These are phyloP conservation scores for Poecilia latipinna DNA, from an alignment of 2,113 vertebrate species.

Conservation along the genomic window DNA sequence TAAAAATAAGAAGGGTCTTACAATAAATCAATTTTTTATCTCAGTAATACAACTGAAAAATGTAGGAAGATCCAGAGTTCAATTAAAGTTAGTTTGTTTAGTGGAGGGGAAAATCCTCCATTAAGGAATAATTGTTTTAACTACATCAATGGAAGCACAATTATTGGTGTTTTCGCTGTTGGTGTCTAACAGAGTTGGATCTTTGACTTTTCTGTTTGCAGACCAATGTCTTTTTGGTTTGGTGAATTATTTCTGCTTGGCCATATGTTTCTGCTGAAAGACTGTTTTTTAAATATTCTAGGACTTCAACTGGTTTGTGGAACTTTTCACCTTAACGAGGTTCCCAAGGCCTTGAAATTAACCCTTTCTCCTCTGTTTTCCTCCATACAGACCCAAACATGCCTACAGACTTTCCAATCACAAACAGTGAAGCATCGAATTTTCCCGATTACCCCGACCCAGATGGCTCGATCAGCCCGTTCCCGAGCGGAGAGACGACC, in stretches of 20 bases:
- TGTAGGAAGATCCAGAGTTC: background rate
- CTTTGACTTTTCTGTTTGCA: too few species aligned
- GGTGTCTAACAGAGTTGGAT: too few species aligned
- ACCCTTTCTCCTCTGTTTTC: background rate
- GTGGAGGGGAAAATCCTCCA: background rate
- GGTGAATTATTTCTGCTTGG: too few species aligned
- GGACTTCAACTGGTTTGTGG: too few species aligned
- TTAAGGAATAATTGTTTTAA: too few species aligned
- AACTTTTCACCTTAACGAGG: too few species aligned
- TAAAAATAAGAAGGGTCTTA: background rate
- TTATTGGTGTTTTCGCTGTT: background rate
- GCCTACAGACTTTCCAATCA: constrained; percentile 45
- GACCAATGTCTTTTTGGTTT: too few species aligned
- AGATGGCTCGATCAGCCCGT: constrained; percentile 48
- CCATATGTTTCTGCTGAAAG: too few species aligned
- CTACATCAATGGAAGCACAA: background rate
- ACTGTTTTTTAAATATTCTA: too few species aligned
- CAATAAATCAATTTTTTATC: background rate
- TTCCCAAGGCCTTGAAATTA: background rate
- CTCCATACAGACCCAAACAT: constrained; percentile 69
- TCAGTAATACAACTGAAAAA: too few species aligned
- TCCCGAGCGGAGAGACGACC: constrained; percentile 75
- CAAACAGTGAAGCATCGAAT: constrained; percentile 41
- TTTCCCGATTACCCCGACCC: constrained; percentile 52
- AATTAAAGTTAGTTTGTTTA: background rate